Evolutionary conservation across 2,797 vertebrate genomes (phyloP).

Genomic region (Centropyge bicolor): DNA sequence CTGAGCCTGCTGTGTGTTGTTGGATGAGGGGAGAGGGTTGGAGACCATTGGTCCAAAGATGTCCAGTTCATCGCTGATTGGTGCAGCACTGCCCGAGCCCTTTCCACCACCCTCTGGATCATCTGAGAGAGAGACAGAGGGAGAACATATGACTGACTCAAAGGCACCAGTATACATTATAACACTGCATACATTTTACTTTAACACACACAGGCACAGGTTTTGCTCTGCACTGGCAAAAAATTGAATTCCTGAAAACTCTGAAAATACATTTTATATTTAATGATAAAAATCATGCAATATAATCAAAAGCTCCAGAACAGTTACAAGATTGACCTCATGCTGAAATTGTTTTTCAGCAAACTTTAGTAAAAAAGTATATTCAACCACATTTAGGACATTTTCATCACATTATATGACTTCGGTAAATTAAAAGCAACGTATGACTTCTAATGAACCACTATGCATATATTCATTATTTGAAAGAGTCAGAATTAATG

Average conservation of each 20-base stretch:
- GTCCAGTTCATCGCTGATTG: slow-evolving; percentile 92
- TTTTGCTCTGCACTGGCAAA: not conserved
- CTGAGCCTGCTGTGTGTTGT: slow-evolving; percentile 77
- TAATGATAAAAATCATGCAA: not conserved
- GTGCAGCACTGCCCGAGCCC: slow-evolving; percentile 71
- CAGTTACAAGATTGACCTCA: not conserved
- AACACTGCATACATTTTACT: no score
- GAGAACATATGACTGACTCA: not conserved
- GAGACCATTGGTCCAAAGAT: slow-evolving; percentile 99
- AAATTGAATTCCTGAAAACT: not conserved
- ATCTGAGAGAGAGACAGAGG: slow-evolving; percentile 81
- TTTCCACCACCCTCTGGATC: slow-evolving; percentile 85
- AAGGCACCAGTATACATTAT: not conserved
- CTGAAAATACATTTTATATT: not conserved
- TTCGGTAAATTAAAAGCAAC: not conserved
- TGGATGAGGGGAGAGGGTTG: slow-evolving; percentile 91
- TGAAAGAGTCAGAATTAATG: not conserved
- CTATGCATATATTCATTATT: not conserved
- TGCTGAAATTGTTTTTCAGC: not conserved
- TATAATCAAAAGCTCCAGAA: not conserved
- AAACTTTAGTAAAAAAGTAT: no score
- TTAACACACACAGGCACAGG: not conserved
- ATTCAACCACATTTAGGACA: not conserved
- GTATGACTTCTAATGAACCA: not conserved
- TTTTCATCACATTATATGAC: not conserved